phyloP scores from a whole-genome alignment of 1,140 invertebrate genomes.

The Leptonema lineaticorne region DNA sequence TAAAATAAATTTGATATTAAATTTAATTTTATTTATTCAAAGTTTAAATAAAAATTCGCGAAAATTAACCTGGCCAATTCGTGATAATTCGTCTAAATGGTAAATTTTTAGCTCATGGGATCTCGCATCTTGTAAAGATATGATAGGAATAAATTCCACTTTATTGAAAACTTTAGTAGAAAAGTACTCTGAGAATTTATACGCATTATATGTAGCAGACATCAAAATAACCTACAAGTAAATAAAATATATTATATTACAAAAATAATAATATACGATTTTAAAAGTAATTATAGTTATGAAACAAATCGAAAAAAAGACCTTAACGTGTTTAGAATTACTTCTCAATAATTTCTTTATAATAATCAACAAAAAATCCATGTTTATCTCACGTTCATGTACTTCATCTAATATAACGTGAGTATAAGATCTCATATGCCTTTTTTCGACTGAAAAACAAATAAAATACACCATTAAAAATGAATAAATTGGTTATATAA shows the following conservation, averaged over 20 bases:
- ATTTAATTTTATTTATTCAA: constrained; percentile 43
- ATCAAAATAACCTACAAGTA: constrained; percentile 79
- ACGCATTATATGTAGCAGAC: constrained; percentile 82
- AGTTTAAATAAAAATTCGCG: no score
- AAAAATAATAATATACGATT: neutral
- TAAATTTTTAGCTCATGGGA: constrained; percentile 61
- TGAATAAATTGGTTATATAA: neutral
- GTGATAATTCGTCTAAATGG: constrained; percentile 69
- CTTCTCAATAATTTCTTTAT: constrained; percentile 77
- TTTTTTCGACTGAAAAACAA: constrained; percentile 46
- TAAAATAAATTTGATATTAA: neutral
- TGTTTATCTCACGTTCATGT: constrained; percentile 93
- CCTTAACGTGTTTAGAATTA: constrained; percentile 70
- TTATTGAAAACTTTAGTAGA: constrained; percentile 51
- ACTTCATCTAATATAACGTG: constrained; percentile 95
- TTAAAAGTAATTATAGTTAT: neutral
- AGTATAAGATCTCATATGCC: constrained; percentile 58
- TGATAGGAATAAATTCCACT: constrained; percentile 54
- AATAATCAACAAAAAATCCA: constrained; percentile 86
- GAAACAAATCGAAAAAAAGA: no score
- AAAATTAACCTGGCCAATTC: constrained; percentile 50
- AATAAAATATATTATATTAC: constrained; percentile 23
- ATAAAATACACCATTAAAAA: neutral
- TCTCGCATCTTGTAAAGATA: constrained; percentile 54
- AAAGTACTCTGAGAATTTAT: constrained; percentile 77